Conservation (phyloP, 2,113 vertebrate species). For the Rissa tridactyla region DNA sequence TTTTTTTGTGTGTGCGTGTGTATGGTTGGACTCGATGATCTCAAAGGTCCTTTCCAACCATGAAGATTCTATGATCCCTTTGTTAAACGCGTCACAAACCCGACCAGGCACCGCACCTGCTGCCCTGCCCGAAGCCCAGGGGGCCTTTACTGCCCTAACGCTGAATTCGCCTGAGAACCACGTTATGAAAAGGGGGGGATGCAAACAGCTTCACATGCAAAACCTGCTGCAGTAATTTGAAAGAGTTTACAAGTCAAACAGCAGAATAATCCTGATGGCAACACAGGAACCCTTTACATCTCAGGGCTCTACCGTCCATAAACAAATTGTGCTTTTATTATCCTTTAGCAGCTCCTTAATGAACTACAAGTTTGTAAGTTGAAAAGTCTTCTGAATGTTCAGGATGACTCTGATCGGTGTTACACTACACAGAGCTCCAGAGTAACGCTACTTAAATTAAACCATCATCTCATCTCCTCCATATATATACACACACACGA, state of each 20-base stretch:
- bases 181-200: background rate
- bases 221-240: background rate
- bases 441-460: background rate
- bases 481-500: background rate
- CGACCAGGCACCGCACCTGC: background rate
- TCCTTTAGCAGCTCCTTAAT: background rate
- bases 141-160: background rate
- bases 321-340: background rate
- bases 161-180: background rate
- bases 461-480: background rate
- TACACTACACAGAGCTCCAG: background rate
- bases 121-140: background rate
- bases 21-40: too few relatives aligned
- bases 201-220: constrained; percentile 25
- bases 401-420: background rate
- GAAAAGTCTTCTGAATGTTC: background rate
- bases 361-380: background rate
- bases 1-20: too few relatives aligned
- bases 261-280: background rate
- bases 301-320: background rate
- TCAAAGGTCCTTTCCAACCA: too few relatives aligned
- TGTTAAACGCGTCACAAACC: background rate
- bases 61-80: background rate
- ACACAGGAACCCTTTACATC: background rate
- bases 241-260: constrained; percentile 17